Base-by-base conservation (phyloP, 2,888 invertebrate species). In the Pristionchus japonicus region DNA sequence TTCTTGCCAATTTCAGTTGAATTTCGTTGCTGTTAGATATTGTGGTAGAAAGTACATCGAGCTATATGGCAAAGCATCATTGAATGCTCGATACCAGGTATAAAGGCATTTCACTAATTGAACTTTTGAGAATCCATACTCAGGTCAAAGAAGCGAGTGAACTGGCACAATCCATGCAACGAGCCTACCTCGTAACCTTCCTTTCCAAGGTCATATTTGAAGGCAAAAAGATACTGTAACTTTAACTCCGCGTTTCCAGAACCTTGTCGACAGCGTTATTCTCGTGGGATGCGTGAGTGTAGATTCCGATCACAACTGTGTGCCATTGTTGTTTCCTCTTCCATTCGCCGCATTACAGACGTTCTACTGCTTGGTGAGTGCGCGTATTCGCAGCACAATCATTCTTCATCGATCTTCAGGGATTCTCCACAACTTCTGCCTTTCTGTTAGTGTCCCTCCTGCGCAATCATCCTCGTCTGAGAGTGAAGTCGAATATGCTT, bases 11-110 rank as follows among this genome's bases (percentile, higher is more conserved):
- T n/a, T n/a, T n/a, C 70, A 77, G 77, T 9, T 77, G 77, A 77
- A 77, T n/a, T 15, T 9, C 43, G 9, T n/a, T 20, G 77, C 77
- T 0, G 77, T 77, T 11, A 43, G 27, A 43, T 77, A 43, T 11
- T 77, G 77, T 70, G 20, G 43, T 9, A 43, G 17, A 27, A 40
- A 17, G 27, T 34, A 3, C 43, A 34, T 6, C 1, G 23, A 70
- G 11, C 9, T 70, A 6, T 40, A 40, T n/a, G 9, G 77, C n/a
- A 43, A 43, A 77, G 11, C 77, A 2, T n/a, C 43, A 3, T 9
- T 77, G 13, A 77, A 77, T 43, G 77, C 77, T 6, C 77, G 77
- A 9, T 77, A 77, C 17, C 77, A 77, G 77, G 77, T 77, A 43
- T 40, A 1, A 43, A 9, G 11, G 7, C 43, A 43, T 9, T 9